phyloP scores from a whole-genome alignment of 2,113 vertebrate species.

The Neopipo cinnamomea region DNA sequence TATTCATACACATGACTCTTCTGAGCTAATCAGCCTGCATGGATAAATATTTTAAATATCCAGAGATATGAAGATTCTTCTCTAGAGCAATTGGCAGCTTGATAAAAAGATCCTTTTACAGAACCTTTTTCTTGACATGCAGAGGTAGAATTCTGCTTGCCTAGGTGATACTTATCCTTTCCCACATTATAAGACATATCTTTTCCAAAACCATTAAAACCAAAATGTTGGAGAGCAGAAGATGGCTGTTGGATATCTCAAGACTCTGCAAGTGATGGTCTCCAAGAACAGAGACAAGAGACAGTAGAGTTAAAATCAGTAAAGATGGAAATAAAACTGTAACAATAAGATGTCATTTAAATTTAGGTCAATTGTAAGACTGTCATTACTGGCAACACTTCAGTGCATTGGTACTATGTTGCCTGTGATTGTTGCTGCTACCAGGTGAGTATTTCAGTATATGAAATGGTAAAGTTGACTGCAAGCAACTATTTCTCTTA shows the following conservation, averaged over 20 bases:
- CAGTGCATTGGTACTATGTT: background rate
- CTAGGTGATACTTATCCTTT: background rate
- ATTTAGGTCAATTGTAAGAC: background rate
- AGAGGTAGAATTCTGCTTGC: background rate
- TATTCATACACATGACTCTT: background rate
- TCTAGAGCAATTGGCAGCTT: background rate
- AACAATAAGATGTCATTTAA: background rate
- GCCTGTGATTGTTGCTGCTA: background rate
- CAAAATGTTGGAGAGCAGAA: background rate
- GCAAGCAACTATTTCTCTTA: background rate
- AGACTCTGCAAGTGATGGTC: background rate
- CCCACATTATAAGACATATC: background rate
- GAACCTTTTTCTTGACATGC: background rate
- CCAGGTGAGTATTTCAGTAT: background rate
- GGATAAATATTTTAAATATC: conserved; percentile 42
- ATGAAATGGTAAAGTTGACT: background rate
- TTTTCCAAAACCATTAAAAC: background rate
- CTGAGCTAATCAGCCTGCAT: background rate
- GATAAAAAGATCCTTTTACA: background rate
- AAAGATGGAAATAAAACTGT: background rate
- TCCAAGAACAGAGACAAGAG: background rate
- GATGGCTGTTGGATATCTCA: background rate
- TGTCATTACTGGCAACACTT: background rate
- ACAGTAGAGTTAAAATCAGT: background rate
- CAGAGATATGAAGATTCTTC: background rate